Conservation (phyloP, 1,140 invertebrate genomes). For the Trichonephila clavata region DNA sequence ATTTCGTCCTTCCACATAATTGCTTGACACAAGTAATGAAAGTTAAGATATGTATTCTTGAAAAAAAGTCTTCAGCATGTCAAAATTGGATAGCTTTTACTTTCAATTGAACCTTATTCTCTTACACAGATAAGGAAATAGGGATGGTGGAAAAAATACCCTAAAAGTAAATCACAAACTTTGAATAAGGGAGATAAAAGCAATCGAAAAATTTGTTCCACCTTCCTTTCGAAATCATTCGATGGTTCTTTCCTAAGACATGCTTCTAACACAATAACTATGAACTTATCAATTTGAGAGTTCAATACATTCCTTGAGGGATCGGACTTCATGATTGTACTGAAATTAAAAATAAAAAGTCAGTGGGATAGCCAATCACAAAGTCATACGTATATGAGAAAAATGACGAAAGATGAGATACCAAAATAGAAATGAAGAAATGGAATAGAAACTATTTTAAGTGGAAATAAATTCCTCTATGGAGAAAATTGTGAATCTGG, state of each 20-base stretch:
- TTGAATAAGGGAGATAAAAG: conserved; percentile 3
- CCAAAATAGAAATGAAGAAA: neutral
- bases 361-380: neutral
- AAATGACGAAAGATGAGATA: neutral
- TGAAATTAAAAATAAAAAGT: neutral
- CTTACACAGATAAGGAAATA: neutral
- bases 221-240: conserved; percentile 5
- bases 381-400: neutral
- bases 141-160: neutral
- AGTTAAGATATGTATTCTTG: neutral
- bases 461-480: neutral
- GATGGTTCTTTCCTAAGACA: conserved; percentile 19
- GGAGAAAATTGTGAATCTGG: neutral
- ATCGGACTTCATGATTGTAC: neutral
- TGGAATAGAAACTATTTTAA: neutral
- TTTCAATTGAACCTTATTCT: too few relatives aligned
- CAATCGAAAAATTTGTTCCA: neutral
- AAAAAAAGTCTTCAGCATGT: neutral
- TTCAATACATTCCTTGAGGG: conserved; percentile 3
- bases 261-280: neutral
- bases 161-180: neutral
- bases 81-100: neutral
- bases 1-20: neutral
- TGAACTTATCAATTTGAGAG: neutral
- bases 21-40: neutral